phyloP scores from a whole-genome alignment of 2,113 vertebrate genomes.

The Spermophilus dauricus region DNA sequence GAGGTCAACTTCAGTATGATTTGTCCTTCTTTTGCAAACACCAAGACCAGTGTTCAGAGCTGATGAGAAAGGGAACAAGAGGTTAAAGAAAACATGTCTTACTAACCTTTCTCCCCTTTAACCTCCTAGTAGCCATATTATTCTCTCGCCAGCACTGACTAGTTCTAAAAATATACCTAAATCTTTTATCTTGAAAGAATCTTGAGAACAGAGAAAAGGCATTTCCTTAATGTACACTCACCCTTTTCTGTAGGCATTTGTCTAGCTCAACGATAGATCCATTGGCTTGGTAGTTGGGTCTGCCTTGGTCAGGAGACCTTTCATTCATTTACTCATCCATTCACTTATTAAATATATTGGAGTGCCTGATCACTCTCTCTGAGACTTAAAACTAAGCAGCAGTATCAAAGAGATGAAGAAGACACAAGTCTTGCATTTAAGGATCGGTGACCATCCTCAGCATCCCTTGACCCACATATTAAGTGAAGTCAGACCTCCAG shows the following conservation, averaged over 20 bases:
- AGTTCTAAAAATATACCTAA: conserved; percentile 40
- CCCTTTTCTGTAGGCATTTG: not conserved
- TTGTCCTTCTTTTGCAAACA: not conserved
- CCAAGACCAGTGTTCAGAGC: not conserved
- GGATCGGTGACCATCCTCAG: not conserved
- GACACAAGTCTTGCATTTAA: not conserved
- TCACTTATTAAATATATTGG: conserved; percentile 1
- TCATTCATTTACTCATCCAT: not conserved
- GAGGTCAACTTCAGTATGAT: not conserved
- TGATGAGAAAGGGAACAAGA: not conserved
- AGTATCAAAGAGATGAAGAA: not conserved
- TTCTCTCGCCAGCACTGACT: not conserved
- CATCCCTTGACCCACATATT: not conserved
- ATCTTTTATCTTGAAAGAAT: conserved; percentile 46
- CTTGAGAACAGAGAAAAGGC: conserved; percentile 18
- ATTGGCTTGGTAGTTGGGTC: not conserved
- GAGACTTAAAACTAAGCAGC: not conserved
- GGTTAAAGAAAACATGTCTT: conserved; percentile 25
- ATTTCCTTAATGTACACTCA: conserved; percentile 15
- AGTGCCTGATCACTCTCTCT: not conserved
- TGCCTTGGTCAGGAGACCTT: conserved; percentile 4
- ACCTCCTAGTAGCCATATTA: not conserved
- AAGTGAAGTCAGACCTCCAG: not conserved
- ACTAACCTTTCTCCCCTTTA: not conserved
- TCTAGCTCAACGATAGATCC: conserved; percentile 19